A percentile compares a stretch with the other conserved stretches of the same genome.
Conservation (phyloP, 2,888 invertebrate species). For the Hylaea fasciaria region DNA sequence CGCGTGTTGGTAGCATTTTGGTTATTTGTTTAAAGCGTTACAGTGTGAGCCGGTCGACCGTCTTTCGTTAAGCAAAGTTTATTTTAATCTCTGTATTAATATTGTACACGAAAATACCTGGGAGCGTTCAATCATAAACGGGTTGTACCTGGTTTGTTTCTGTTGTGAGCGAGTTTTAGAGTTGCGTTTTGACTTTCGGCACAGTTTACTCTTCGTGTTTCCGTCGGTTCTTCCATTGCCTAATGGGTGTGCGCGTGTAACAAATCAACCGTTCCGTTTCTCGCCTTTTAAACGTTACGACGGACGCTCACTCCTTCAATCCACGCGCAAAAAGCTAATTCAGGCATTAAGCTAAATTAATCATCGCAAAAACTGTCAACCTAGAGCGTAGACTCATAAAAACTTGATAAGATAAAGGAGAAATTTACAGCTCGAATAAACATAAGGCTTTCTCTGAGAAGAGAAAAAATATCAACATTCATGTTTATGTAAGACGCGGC, state of each 20-base stretch:
- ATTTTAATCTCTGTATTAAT: constrained; percentile 80
- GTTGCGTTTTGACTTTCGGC: constrained; percentile 56
- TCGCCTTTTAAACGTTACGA: constrained; percentile 23
- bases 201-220: constrained; percentile 65
- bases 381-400: constrained; percentile 38
- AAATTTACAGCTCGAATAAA: constrained; percentile 37
- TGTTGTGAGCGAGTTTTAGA: constrained; percentile 67
- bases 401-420: constrained; percentile 40
- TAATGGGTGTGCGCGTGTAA: constrained; percentile 56
- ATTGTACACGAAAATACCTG: constrained; percentile 77
- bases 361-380: constrained; percentile 32
- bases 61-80: constrained; percentile 72
- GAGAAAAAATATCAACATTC: constrained; percentile 51
- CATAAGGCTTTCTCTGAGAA: constrained; percentile 42
- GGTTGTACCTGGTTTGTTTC: constrained; percentile 82
- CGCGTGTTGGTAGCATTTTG: constrained; percentile 73
- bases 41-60: constrained; percentile 67
- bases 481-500: constrained; percentile 54
- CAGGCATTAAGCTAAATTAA: constrained; percentile 35
- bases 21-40: constrained; percentile 77
- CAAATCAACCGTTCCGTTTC: constrained; percentile 47
- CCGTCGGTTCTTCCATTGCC: constrained; percentile 55
- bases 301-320: constrained; percentile 20
- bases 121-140: constrained; percentile 80
- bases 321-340: constrained; percentile 26